Conservation (phyloP, 2,113 vertebrate species). For the Plotosus lineatus region DNA sequence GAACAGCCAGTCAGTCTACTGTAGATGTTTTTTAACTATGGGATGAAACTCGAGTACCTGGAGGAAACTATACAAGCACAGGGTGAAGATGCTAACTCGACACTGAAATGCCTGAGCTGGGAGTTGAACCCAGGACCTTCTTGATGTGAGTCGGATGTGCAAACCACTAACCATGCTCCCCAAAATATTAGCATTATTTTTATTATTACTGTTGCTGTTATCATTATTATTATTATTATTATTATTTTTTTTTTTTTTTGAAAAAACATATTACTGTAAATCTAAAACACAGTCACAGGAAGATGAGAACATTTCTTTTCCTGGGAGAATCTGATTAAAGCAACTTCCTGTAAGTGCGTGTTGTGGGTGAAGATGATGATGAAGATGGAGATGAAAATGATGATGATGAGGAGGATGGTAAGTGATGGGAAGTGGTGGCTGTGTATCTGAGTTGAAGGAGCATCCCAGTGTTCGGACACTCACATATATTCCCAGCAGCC, state of each 20-base stretch:
- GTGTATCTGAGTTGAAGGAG: background rate
- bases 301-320: background rate
- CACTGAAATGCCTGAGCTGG: no score
- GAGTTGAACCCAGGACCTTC: no score
- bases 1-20: no score
- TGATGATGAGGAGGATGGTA: background rate
- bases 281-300: background rate
- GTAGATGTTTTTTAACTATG: no score
- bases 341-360: background rate
- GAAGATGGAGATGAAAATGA: background rate
- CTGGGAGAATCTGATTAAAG: background rate
- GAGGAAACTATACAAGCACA: no score
- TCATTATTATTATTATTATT: background rate
- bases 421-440: background rate
- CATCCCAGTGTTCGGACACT: background rate
- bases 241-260: background rate
- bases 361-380: background rate
- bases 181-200: background rate
- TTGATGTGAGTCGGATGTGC: no score
- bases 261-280: background rate
- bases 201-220: background rate
- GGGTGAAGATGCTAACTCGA: no score
- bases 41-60: no score
- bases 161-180: no score
- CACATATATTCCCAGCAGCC: slow-evolving; percentile 19